Base-by-base conservation (phyloP, 2,113 vertebrate genomes). In the Pantherophis guttatus region DNA sequence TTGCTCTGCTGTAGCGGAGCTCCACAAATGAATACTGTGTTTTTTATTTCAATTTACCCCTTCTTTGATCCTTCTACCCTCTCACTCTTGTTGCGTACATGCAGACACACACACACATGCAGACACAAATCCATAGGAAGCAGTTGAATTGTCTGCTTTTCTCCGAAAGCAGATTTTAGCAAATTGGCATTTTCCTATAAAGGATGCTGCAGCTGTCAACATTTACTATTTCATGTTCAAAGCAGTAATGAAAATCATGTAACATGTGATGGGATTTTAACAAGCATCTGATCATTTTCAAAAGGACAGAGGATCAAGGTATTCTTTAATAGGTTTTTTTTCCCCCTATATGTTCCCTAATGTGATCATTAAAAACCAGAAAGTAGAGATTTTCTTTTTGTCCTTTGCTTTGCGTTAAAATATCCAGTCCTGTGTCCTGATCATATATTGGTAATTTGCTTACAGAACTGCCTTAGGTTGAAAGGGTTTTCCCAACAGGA, bases 1-100 rank as follows among this genome's bases (percentile, higher is more conserved):
- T 98, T 98, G 97, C 97, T 97, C 96, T 97, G 96, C 96, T 97
- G 96, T 94, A 97, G 94, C 94, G 92, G 94, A 97, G 95, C 95
- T 97, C 97, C 97, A 97, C 98, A 97, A 98, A 98, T 97, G 97
- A 98, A 98, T 97, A 97, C 96, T 95, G 95, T 96, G 97, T 96
- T 97, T 97, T 97, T 98, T 96, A 97, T 97, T 98, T 96, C 95
- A 96, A 93, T 90, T 97, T 95, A 94, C 96, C 94, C 94, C 94
- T 94, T 95, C 95, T 96, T 97, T 97, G 97, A 98, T 98, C 96
- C 96, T 97, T 96, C 95, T 95, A 95, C 93, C 93, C 94, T 95
- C 59, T 96, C 65, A 94, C 92, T 94, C 97, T 97, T 96, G 93
- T 93, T 8, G 62, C 24, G 50, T 44, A 70, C 59, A 89, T 11